phyloP scores from a whole-genome alignment of 2,113 vertebrate species.

The Kryptolebias marmoratus region DNA sequence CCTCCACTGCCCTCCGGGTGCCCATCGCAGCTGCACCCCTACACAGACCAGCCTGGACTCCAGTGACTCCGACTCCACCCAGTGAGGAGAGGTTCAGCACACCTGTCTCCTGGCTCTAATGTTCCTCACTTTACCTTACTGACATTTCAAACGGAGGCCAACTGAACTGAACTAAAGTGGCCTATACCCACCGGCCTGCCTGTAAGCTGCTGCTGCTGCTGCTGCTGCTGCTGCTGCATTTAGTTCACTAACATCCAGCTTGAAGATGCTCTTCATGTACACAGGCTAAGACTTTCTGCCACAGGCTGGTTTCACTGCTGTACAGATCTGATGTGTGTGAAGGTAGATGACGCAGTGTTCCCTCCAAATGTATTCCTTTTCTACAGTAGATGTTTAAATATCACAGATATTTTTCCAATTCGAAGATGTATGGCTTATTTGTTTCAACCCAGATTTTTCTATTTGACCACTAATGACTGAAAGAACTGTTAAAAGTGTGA shows the following conservation, averaged over 20 bases:
- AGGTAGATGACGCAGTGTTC: constrained; percentile 47
- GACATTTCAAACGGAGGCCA: constrained; percentile 57
- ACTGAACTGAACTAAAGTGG: constrained; percentile 63
- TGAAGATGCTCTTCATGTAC: constrained; percentile 33
- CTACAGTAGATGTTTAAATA: constrained; percentile 53
- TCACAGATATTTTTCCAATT: constrained; percentile 57
- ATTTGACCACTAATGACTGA: constrained; percentile 36
- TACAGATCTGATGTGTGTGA: constrained; percentile 43
- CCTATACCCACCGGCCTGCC: constrained; percentile 42
- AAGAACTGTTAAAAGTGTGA: constrained; percentile 31
- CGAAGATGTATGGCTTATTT: constrained; percentile 42
- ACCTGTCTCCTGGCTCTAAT: neutral
- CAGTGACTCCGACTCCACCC: constrained; percentile 93
- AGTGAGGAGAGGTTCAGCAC: constrained; percentile 73
- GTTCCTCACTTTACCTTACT: constrained; percentile 11
- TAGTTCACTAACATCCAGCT: constrained; percentile 63
- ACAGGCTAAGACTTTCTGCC: constrained; percentile 33
- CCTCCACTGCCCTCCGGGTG: constrained; percentile 79
- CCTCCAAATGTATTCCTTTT: constrained; percentile 72
- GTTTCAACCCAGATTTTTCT: constrained; percentile 52
- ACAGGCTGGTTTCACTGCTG: constrained; percentile 49
- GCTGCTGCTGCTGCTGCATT: constrained; percentile 45
- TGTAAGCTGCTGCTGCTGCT: constrained; percentile 46
- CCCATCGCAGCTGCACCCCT: constrained; percentile 76
- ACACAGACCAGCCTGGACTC: constrained; percentile 92